These are phyloP conservation scores for Scolopax rusticola DNA, from an alignment of 2,797 vertebrate species.

Conservation along the genomic window DNA sequence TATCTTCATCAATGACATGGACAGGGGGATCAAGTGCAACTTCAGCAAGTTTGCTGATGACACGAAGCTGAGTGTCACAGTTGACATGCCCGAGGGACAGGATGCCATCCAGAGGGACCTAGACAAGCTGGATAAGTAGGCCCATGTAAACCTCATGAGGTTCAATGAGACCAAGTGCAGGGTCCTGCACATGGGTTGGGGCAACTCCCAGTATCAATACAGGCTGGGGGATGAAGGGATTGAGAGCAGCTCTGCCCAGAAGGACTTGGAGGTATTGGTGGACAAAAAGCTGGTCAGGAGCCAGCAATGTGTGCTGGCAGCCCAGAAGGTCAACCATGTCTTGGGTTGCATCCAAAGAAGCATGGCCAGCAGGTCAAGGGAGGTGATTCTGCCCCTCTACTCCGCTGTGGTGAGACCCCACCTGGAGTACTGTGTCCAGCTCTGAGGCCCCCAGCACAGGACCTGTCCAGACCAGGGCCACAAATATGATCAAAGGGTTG, in stretches of 20 bases:
- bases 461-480: neutral
- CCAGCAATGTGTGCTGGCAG: neutral
- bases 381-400: neutral
- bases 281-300: neutral
- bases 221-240: neutral
- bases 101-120: neutral
- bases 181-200: neutral
- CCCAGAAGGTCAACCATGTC: neutral
- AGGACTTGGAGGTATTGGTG: neutral
- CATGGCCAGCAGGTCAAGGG: neutral
- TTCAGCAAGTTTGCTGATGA: neutral
- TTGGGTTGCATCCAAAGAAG: neutral
- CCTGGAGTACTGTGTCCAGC: neutral
- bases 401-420: neutral
- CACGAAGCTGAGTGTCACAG: neutral
- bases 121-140: neutral
- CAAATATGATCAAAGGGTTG: neutral
- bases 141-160: neutral
- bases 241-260: neutral
- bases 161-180: neutral
- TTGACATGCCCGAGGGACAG: neutral
- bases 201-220: neutral
- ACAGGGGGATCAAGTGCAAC: neutral
- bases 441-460: neutral
- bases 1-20: neutral